Conservation (phyloP, 2,888 invertebrate genomes). For the Caenorhabditis wallacei region DNA sequence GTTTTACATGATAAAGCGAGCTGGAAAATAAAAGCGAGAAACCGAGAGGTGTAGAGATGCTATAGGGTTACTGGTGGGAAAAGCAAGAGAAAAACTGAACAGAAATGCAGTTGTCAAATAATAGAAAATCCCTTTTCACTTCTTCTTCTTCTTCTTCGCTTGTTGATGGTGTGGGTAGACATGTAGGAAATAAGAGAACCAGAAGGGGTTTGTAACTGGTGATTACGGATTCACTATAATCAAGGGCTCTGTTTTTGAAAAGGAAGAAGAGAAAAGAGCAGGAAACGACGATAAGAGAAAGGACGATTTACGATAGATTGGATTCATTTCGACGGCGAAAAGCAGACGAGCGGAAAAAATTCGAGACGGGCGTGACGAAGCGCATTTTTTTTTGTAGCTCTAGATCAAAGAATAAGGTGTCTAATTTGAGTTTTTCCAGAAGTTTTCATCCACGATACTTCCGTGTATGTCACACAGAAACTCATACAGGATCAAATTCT, state of each 20-base stretch:
- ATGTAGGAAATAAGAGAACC: neutral
- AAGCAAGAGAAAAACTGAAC: constrained; percentile 21
- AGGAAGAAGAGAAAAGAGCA: neutral
- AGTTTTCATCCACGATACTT: no score
- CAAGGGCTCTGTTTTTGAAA: constrained; percentile 21
- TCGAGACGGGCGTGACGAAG: neutral
- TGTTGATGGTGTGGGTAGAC: neutral
- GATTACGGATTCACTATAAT: constrained; percentile 39
- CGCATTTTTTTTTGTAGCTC: no score
- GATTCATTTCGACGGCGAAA: neutral
- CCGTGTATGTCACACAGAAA: no score
- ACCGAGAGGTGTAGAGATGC: constrained; percentile 2
- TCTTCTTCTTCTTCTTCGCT: constrained; percentile 2
- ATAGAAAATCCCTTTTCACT: constrained; percentile 23
- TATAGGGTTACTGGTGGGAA: constrained; percentile 2
- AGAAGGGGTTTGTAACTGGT: constrained; percentile 17
- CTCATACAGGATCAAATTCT: no score
- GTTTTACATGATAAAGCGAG: constrained; percentile 29
- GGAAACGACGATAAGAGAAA: constrained; percentile 3
- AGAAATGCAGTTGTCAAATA: constrained; percentile 6
- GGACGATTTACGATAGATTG: constrained; percentile 19
- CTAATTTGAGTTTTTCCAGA: no score
- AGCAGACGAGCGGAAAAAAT: constrained; percentile 14
- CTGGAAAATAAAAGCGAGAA: neutral
- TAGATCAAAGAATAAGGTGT: no score